Evolutionary conservation across 2,888 invertebrate genomes (phyloP).

Genomic region (Paralinhomoeus sp.): DNA sequence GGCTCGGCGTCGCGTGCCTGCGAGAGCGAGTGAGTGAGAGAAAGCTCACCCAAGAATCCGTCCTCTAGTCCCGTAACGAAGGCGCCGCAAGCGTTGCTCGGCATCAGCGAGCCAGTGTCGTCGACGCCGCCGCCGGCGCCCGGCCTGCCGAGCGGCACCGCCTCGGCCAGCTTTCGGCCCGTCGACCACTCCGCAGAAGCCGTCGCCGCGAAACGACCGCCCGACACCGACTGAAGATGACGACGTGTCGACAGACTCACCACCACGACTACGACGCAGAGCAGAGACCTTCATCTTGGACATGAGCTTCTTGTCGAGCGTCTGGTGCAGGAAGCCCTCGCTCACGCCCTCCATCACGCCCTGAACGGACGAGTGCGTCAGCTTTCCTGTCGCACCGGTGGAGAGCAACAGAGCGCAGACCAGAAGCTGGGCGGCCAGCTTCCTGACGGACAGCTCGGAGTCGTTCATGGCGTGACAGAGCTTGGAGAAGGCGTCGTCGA

Average conservation of each 20-base stretch:
- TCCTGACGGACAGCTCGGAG: background rate
- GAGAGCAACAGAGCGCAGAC: background rate
- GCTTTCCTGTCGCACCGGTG: background rate
- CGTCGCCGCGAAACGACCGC: background rate
- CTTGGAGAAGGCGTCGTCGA: slow-evolving; percentile 85
- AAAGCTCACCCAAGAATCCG: slow-evolving; percentile 52
- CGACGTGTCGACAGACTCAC: background rate
- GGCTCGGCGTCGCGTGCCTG: background rate
- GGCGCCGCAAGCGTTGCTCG: slow-evolving; percentile 85
- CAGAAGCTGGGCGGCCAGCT: background rate
- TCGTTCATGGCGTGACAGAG: slow-evolving; percentile 81
- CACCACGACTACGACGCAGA: no score
- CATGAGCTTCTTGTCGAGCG: slow-evolving; percentile 89
- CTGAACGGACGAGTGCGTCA: slow-evolving; percentile 10
- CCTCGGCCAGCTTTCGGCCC: slow-evolving; percentile 67
- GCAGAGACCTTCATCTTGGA: slow-evolving; percentile 61
- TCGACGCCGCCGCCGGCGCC: slow-evolving; percentile 30
- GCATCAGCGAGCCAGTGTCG: slow-evolving; percentile 46
- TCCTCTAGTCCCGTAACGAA: slow-evolving; percentile 48
- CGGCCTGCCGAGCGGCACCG: slow-evolving; percentile 48
- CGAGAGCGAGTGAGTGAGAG: no score
- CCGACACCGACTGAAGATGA: background rate
- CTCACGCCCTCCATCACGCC: slow-evolving; percentile 69
- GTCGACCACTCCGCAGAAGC: slow-evolving; percentile 49
- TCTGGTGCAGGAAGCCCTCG: slow-evolving; percentile 69